These are phyloP conservation scores for Ancistrus triradiatus DNA, from an alignment of 2,113 vertebrate genomes.

Conservation along the genomic window DNA sequence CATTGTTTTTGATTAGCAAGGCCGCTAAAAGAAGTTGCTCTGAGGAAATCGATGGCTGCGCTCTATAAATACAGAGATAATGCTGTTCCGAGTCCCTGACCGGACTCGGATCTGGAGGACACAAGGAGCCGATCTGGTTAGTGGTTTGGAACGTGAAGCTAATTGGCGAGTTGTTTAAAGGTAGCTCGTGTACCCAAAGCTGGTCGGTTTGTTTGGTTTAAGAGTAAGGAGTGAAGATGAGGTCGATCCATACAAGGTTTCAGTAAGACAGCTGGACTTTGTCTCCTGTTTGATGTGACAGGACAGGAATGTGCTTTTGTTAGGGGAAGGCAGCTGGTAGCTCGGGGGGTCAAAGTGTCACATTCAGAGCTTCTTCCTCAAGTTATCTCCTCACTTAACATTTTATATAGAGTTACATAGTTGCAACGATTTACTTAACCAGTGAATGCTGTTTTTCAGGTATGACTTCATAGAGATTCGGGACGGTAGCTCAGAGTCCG, in stretches of 20 bases:
- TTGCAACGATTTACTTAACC: too few species aligned
- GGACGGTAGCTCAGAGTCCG: conserved; percentile 80
- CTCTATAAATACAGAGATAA: conserved; percentile 12
- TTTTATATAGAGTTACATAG: too few species aligned
- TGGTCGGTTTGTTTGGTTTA: too few species aligned
- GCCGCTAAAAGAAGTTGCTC: neutral
- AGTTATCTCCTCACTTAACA: too few species aligned
- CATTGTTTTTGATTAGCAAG: neutral
- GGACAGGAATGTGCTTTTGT: conserved; percentile 60
- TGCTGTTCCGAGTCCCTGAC: neutral
- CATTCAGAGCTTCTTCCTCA: too few species aligned
- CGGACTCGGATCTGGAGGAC: neutral
- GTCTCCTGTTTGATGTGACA: conserved; percentile 47
- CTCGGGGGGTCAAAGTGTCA: conserved; percentile 39
- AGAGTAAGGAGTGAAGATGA: too few species aligned
- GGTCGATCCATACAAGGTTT: neutral
- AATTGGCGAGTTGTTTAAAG: neutral
- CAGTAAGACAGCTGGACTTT: conserved; percentile 38
- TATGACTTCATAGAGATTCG: conserved; percentile 97
- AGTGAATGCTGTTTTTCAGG: conserved; percentile 65
- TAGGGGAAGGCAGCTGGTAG: conserved; percentile 50
- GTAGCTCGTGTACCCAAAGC: too few species aligned
- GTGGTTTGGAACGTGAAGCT: neutral
- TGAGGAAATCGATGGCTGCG: neutral
- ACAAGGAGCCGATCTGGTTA: neutral